Evolutionary conservation across 1,140 invertebrate species (phyloP).

Genomic region (Belonocnema kinseyi): DNA sequence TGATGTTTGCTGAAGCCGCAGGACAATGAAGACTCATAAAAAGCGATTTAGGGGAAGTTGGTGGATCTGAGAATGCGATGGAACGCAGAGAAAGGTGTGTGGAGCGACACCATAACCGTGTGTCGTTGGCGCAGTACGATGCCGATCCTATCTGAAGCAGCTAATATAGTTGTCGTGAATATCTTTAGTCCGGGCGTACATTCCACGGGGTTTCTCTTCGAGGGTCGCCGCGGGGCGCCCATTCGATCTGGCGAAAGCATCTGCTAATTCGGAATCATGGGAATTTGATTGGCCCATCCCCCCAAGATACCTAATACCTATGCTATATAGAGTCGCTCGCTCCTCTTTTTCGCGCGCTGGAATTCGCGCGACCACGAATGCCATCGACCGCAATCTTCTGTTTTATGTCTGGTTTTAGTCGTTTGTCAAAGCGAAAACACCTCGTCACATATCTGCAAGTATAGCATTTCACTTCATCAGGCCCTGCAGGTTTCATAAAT

Average conservation of each 20-base stretch:
- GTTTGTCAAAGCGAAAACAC: too few relatives aligned
- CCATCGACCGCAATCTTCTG: neutral
- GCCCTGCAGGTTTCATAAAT: too few relatives aligned
- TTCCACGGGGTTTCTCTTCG: slow-evolving; percentile 69
- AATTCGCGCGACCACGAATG: slow-evolving; percentile 52
- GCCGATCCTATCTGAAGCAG: slow-evolving; percentile 73
- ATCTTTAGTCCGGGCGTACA: slow-evolving; percentile 70
- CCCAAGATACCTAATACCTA: slow-evolving; percentile 56
- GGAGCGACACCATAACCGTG: slow-evolving; percentile 62
- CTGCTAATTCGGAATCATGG: slow-evolving; percentile 77
- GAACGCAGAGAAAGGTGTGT: slow-evolving; percentile 60
- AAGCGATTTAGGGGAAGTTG: slow-evolving; percentile 4
- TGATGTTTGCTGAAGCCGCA: neutral
- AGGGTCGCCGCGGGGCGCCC: slow-evolving; percentile 72
- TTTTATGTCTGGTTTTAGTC: neutral
- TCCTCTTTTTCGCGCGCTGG: slow-evolving; percentile 58
- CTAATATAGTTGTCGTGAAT: slow-evolving; percentile 77
- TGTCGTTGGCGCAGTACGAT: slow-evolving; percentile 73
- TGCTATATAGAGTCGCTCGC: slow-evolving; percentile 48
- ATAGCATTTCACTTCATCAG: too few relatives aligned
- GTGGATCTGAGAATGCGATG: slow-evolving; percentile 42
- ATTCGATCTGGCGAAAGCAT: slow-evolving; percentile 75
- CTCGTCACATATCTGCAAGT: too few relatives aligned
- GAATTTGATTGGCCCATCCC: slow-evolving; percentile 73
- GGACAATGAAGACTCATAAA: neutral